Evolutionary conservation across 1,140 invertebrate species (phyloP).

Genomic region (Chironomus striatipennis): DNA sequence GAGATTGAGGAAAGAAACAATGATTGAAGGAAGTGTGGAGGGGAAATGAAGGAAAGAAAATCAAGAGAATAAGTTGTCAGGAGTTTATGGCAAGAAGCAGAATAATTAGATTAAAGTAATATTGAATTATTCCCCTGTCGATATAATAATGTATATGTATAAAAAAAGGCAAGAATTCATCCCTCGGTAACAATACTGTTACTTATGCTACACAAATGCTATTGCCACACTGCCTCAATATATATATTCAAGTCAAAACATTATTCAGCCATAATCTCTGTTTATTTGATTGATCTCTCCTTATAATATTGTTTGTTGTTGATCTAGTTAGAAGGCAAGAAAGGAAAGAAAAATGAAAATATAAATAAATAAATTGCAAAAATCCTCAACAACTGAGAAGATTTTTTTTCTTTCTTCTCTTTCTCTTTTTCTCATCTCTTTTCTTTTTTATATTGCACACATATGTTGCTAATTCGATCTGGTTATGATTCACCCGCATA

Average conservation of each 20-base stretch:
- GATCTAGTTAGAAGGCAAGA: not conserved
- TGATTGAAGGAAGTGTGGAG: too few relatives aligned
- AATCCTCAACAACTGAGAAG: too few relatives aligned
- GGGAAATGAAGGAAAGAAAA: not conserved
- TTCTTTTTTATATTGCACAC: not conserved
- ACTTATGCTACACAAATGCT: not conserved
- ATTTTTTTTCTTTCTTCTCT: too few relatives aligned
- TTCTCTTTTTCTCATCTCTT: not conserved
- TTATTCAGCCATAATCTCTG: slow-evolving; percentile 10
- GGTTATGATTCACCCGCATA: not conserved
- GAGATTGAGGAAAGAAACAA: not conserved
- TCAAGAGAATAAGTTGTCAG: not conserved
- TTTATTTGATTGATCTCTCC: slow-evolving; percentile 9
- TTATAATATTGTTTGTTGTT: slow-evolving; percentile 4
- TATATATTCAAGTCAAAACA: slow-evolving; percentile 4
- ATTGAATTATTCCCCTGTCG: not conserved
- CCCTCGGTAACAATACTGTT: slow-evolving; percentile 5
- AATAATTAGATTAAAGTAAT: slow-evolving; percentile 15
- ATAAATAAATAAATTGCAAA: not conserved
- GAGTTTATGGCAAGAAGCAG: not conserved
- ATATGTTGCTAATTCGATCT: slow-evolving; percentile 13
- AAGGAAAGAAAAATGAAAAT: not conserved
- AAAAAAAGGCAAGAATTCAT: not conserved
- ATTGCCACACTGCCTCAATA: not conserved
- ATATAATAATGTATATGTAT: not conserved